A percentile compares a stretch with the other conserved stretches of the same genome.
Evolutionary conservation across 2,113 vertebrate genomes (phyloP).

Genomic region (Taxidea taxus): DNA sequence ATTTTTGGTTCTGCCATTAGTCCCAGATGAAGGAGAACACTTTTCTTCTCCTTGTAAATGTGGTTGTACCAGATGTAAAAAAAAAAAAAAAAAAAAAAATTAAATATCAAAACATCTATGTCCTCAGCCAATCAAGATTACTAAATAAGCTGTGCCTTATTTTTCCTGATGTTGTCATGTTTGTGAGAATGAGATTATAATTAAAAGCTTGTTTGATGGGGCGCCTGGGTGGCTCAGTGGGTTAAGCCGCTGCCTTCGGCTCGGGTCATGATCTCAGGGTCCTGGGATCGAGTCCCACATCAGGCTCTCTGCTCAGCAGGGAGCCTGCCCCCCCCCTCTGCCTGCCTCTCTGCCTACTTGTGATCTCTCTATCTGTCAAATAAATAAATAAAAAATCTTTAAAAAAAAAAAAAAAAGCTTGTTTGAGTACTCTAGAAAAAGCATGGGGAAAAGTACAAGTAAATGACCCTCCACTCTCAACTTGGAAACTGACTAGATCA

Average conservation of each 20-base stretch:
- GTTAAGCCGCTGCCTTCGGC: too few relatives aligned
- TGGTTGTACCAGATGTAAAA: neutral
- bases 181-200: neutral
- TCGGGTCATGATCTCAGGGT: too few relatives aligned
- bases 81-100: neutral
- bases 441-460: neutral
- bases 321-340: too few relatives aligned
- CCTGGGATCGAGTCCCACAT: too few relatives aligned
- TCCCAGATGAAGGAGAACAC: neutral
- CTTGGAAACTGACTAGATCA: neutral
- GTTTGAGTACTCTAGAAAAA: neutral
- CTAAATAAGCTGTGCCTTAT: neutral
- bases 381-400: too few relatives aligned
- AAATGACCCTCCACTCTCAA: neutral
- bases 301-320: too few relatives aligned
- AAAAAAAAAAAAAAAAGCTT: too few relatives aligned
- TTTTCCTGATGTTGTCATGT: neutral
- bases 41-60: neutral
- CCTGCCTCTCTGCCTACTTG: too few relatives aligned
- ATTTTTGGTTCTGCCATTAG: neutral
- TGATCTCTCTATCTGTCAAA: too few relatives aligned
- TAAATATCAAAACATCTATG: neutral
- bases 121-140: neutral
- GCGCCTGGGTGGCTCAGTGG: too few relatives aligned
- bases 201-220: neutral